Evolutionary conservation across 2,113 vertebrate species (phyloP), one percentile per base, ranked within the genome.

Genomic region (Eira barbara): DNA sequence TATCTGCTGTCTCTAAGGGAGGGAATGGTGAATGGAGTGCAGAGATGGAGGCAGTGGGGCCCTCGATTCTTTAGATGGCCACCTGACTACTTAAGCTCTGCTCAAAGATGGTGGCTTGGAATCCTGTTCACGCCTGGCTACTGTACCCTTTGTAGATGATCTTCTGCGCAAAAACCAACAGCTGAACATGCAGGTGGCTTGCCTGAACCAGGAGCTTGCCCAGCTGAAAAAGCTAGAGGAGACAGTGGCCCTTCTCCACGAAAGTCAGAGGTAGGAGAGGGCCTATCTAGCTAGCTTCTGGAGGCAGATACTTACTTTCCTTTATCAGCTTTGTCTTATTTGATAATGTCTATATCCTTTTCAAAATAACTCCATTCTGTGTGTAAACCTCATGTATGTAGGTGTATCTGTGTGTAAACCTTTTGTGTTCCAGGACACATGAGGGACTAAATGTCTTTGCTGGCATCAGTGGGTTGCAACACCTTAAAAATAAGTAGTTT

Each of bases 241-340:
- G 65, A 98, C 98, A 1, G 78, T 98, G 84, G 55, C 95, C 76
- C 96, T 98, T 96, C 97, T 99, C 69, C 98, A 98, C 6, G 98
- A 98, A 94, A 99, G 98, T 95, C 98, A 99, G 91, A 99, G 99
- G 98, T 99, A 98, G 47, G 97, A 92, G 2, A 80, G 45, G 42
- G 57, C 94, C 73, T 96, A 34, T 69, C 45, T 39, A 65, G 31
- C 36, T 93, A 47, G 31, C 45, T 93, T 93, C 57, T 63, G 21
- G 80, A 96, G 83, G 82, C 27, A 45, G 52, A 63, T 92, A 20
- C 52, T 96, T 94, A 71, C 49, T 71, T 78, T 39, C 55, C 42
- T 92, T 71, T 94, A 82, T 84, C 49, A 87, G 29, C 36, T 94
- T 87, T 97, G 76, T 94, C 92, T 97, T 92, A 36, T 36, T 89